These are phyloP conservation scores for Paragorgia papillata DNA, from an alignment of 92 coral and sea anemone genomes.

Conservation along the genomic window DNA sequence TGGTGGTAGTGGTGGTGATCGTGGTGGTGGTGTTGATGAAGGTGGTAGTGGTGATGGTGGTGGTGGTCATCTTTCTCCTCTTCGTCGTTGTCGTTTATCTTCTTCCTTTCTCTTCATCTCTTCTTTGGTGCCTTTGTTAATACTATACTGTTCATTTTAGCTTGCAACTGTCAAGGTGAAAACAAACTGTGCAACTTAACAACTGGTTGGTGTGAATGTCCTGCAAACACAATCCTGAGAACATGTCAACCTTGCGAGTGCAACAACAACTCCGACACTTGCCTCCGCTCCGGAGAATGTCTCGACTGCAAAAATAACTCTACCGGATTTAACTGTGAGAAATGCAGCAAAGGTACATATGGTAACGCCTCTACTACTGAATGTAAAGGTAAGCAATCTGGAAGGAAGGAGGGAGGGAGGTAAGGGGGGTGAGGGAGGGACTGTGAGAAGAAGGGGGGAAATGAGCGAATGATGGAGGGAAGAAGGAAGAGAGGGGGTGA, in stretches of 20 bases:
- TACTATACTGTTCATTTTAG: conserved; percentile 36
- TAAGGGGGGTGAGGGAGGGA: too few relatives aligned
- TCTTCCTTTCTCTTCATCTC: neutral
- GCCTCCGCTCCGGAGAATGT: conserved; percentile 78
- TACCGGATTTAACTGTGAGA: conserved; percentile 75
- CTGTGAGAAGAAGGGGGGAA: too few relatives aligned
- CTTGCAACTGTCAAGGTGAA: conserved; percentile 77
- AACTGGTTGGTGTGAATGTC: conserved; percentile 83
- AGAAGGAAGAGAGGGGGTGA: too few relatives aligned
- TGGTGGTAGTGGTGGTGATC: too few relatives aligned
- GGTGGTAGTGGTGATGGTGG: too few relatives aligned
- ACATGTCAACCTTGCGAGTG: conserved; percentile 85
- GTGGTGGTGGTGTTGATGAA: too few relatives aligned
- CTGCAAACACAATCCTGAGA: conserved; percentile 72
- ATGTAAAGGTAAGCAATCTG: conserved; percentile 66
- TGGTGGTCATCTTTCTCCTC: too few relatives aligned
- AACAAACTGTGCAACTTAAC: conserved; percentile 66
- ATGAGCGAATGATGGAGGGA: too few relatives aligned
- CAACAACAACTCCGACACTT: conserved; percentile 65
- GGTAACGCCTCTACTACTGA: conserved; percentile 71
- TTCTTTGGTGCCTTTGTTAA: neutral
- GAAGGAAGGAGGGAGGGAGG: too few relatives aligned
- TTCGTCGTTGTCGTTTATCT: neutral
- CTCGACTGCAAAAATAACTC: conserved; percentile 77
- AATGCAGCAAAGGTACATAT: conserved; percentile 62